phyloP scores from a whole-genome alignment of 92 coral and sea anemone genomes.

The Zoanthus solanderi region DNA sequence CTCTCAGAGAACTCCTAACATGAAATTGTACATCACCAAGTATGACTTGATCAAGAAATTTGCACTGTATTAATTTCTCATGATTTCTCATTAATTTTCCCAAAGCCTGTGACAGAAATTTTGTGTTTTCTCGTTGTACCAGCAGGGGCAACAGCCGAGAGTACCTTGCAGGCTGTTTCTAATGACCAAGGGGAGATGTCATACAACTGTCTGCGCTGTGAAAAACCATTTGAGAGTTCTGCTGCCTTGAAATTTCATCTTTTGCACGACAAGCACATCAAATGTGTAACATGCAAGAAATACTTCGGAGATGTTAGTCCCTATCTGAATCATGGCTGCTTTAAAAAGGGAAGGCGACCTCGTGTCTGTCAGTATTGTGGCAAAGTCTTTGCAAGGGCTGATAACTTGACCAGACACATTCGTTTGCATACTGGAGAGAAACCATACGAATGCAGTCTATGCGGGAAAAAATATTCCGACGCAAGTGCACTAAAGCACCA shows the following conservation, averaged over 20 bases:
- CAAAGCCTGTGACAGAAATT: not conserved
- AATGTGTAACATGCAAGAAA: not conserved
- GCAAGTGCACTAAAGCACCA: not conserved
- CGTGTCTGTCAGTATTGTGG: constrained; percentile 6
- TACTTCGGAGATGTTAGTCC: not conserved
- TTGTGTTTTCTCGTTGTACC: not conserved
- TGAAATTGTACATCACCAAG: not conserved
- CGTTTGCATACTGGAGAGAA: constrained; percentile 8
- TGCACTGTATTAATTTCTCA: not conserved
- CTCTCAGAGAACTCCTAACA: not conserved
- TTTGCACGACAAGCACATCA: constrained; percentile 8
- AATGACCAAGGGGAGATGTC: not conserved
- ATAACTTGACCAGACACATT: not conserved
- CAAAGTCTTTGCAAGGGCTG: not conserved
- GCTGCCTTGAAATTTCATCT: not conserved
- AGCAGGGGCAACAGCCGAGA: not conserved
- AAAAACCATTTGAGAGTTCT: not conserved
- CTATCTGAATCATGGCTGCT: not conserved
- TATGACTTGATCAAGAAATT: not conserved
- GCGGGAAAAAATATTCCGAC: not conserved
- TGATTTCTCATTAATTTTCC: not conserved
- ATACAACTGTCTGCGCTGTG: constrained; percentile 1
- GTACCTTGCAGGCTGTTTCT: not conserved
- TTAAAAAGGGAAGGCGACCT: not conserved
- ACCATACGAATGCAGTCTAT: not conserved